Evolutionary conservation across 2,113 vertebrate genomes (phyloP), one percentile per base, ranked within the genome.

Genomic region (Sinocyclocheilus anophthalmus): DNA sequence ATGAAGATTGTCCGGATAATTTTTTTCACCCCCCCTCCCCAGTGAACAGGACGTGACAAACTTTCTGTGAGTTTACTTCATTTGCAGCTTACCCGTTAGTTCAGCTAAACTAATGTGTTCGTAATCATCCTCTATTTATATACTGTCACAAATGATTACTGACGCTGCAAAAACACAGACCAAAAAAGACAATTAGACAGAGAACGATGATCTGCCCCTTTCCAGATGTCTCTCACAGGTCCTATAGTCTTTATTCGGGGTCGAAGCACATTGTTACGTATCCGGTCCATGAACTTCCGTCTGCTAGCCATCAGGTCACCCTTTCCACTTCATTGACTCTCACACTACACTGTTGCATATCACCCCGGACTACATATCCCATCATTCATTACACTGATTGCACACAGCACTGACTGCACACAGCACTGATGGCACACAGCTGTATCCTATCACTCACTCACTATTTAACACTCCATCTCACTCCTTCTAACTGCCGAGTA

Each of bases 121-220:
- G 1, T 18, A 69, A 80, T 80, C 57, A 86, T 57, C 22, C 30
- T 57, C 37, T 50, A 61, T 16, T 45, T 81, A n/a, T 39, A 45
- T 13, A 75, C 16, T 55, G 39, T 75, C 85, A 81, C 69, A 76
- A 30, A 37, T 9, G 24, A 73, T 82, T 39, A 30, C 10, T 24
- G 24, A 30, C 12, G 12, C 4, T 33, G 59, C 37, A 37, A 37
- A 37, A 37, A 5, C 33, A 37, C 37, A 37, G 37, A 37, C 4
- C 42, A 24, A 14, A n/a, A 53, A 14, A 65, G 12, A 14, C 11
- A 67, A 67, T 67, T 67, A 30, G 24, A 67, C 0, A 24, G 24
- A 26, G 13, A 30, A 30, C 8, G 57, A 61, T 16, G 26, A 30
- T 26, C 24, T 67, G 30, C 24, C 3, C 11, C 61, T 65, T 65